These are phyloP conservation scores for Dipodomys merriami DNA, from an alignment of 2,113 vertebrate genomes.

Conservation along the genomic window DNA sequence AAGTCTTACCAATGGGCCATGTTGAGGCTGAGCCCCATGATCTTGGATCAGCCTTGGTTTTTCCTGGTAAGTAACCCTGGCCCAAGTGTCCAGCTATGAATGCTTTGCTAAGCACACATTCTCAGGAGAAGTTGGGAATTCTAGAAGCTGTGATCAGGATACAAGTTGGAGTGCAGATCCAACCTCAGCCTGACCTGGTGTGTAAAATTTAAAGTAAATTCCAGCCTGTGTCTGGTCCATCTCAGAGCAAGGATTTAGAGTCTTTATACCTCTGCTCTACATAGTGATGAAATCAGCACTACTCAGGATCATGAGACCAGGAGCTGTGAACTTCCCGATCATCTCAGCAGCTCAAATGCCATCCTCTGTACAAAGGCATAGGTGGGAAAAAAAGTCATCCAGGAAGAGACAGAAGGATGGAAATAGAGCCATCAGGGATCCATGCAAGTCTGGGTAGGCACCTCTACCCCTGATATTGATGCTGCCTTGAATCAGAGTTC, in stretches of 20 bases:
- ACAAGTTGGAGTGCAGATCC: neutral
- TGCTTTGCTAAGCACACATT: neutral
- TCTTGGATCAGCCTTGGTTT: neutral
- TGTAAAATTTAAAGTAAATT: neutral
- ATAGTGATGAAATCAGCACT: neutral
- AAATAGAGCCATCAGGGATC: neutral
- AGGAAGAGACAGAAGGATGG: no score
- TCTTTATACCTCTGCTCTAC: neutral
- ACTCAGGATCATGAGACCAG: rapidly evolving
- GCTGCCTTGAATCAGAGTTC: neutral
- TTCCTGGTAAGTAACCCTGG: neutral
- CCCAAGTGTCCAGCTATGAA: no score
- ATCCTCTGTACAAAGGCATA: neutral
- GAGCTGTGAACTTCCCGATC: neutral
- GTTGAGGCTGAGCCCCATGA: no score
- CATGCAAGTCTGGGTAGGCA: neutral
- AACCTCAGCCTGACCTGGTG: neutral
- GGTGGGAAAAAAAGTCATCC: neutral
- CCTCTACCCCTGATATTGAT: neutral
- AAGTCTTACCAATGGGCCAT: neutral
- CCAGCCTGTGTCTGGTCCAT: neutral
- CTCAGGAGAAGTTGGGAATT: neutral
- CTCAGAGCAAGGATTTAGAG: neutral
- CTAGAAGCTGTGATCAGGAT: neutral
- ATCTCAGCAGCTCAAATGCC: neutral